A percentile compares a stretch with the other conserved stretches of the same genome.
Evolutionary conservation across 1,140 invertebrate genomes (phyloP).

Genomic region (Eumeta japonica): DNA sequence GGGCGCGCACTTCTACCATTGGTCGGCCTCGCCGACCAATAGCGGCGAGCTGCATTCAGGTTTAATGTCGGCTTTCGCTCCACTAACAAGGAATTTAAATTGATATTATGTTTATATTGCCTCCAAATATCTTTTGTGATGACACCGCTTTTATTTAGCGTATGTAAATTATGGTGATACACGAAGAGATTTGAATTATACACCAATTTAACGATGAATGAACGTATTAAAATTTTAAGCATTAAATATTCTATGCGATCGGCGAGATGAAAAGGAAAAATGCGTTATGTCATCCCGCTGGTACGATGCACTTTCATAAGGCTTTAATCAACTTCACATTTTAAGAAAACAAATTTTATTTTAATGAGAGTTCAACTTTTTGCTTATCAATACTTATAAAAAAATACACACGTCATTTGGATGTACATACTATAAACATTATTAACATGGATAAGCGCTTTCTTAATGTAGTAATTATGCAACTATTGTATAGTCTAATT

Average conservation of each 20-base stretch:
- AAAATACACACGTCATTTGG: too few species aligned
- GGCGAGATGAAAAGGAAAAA: conserved; percentile 23
- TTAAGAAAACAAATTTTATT: too few species aligned
- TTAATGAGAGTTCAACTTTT: too few species aligned
- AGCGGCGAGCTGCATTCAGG: conserved; percentile 24
- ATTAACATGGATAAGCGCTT: too few species aligned
- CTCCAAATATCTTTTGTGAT: conserved; percentile 57
- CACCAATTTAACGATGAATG: conserved; percentile 41
- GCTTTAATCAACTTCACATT: too few species aligned
- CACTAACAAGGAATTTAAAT: conserved; percentile 58
- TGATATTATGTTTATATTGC: conserved; percentile 59
- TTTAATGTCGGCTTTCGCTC: conserved; percentile 55
- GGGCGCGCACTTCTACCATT: too few species aligned
- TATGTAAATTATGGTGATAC: conserved; percentile 53
- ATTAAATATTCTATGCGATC: conserved; percentile 22
- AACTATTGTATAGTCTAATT: too few species aligned
- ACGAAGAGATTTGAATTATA: conserved; percentile 54
- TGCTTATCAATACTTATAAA: too few species aligned
- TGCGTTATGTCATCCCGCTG: too few species aligned
- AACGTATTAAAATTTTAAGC: conserved; percentile 36
- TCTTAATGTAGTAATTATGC: too few species aligned
- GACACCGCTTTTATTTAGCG: conserved; percentile 57
- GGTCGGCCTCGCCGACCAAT: conserved; percentile 30
- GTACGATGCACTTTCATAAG: too few species aligned
- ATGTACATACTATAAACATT: too few species aligned